Evolutionary conservation across 2,113 vertebrate species (phyloP).

Genomic region (Cnemophilus loriae): DNA sequence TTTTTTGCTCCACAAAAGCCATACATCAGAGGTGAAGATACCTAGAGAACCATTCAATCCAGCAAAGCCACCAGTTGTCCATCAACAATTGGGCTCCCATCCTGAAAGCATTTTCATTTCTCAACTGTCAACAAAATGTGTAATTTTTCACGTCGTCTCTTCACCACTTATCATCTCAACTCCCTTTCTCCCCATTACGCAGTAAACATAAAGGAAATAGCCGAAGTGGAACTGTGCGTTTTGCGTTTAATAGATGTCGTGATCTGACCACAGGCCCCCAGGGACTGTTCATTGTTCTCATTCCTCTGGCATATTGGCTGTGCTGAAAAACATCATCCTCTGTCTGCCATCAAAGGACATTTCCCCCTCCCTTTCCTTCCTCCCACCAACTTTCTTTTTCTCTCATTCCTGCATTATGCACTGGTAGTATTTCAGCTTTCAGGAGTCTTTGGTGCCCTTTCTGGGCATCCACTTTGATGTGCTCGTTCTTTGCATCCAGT

Average conservation of each 20-base stretch:
- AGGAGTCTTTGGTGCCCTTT: background rate
- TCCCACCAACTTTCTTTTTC: background rate
- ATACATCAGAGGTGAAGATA: background rate
- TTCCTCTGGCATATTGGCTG: background rate
- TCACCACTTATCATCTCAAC: background rate
- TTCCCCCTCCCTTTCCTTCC: background rate
- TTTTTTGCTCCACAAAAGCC: background rate
- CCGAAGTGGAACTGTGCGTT: background rate
- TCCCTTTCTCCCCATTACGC: background rate
- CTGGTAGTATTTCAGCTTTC: background rate
- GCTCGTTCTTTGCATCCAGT: rapidly evolving
- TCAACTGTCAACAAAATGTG: background rate
- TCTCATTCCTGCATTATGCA: background rate
- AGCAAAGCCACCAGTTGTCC: background rate
- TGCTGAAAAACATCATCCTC: background rate
- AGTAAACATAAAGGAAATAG: background rate
- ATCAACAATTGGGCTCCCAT: background rate
- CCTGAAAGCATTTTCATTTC: background rate
- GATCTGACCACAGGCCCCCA: background rate
- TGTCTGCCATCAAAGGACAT: background rate
- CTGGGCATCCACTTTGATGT: background rate
- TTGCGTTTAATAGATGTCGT: background rate
- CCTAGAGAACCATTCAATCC: background rate
- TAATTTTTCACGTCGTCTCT: background rate
- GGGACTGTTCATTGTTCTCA: background rate